Percentiles rank a stretch among this genome's conserved stretches.
These are phyloP conservation scores for Lophotis ruficrista DNA, from an alignment of 2,113 vertebrate genomes.

Conservation along the genomic window DNA sequence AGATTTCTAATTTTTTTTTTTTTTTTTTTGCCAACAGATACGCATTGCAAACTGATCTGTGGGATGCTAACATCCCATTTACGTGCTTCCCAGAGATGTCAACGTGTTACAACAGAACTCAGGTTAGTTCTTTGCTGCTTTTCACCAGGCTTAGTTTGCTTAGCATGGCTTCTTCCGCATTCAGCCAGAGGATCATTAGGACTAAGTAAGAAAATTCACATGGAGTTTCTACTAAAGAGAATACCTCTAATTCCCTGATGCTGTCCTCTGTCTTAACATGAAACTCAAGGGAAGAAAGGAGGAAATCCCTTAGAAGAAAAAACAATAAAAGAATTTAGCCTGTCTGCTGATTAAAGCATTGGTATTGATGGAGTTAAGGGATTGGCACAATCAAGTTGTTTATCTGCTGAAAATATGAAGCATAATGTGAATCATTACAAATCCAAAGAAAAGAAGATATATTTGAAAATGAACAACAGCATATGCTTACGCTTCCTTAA, in stretches of 20 bases:
- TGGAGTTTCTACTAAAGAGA: background rate
- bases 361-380: background rate
- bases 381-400: background rate
- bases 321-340: background rate
- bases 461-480: conserved; percentile 24
- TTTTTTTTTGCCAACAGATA: background rate
- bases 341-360: background rate
- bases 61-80: background rate
- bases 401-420: conserved; percentile 19
- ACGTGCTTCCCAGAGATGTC: background rate
- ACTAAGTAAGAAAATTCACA: background rate
- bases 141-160: background rate
- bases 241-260: background rate
- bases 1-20: background rate
- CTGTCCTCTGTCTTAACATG: background rate
- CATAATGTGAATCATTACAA: conserved; percentile 28
- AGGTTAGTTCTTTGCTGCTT: background rate
- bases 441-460: conserved; percentile 18
- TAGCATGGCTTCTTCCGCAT: background rate
- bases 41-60: background rate
- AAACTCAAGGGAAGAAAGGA: background rate
- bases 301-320: background rate
- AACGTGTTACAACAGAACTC: background rate
- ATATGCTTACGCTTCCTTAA: conserved; percentile 36
- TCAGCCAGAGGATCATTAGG: background rate